A percentile compares a stretch with the other conserved stretches of the same genome.
These are phyloP conservation scores for Balaeniceps rex DNA, from an alignment of 2,113 vertebrate species.

Conservation along the genomic window DNA sequence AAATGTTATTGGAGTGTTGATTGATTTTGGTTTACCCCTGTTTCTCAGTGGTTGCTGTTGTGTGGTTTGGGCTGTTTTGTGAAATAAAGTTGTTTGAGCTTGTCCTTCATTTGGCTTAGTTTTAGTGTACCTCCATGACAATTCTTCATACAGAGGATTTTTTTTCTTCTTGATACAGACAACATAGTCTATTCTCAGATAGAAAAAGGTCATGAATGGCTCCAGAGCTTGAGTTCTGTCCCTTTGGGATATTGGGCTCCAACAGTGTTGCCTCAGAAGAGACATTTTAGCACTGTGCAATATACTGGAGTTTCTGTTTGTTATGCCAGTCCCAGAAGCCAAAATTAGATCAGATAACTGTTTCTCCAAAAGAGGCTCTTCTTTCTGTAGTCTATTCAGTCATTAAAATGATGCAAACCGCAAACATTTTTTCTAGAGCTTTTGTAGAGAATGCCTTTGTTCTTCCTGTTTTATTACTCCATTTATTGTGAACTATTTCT, in stretches of 20 bases:
- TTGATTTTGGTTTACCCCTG: too few relatives aligned
- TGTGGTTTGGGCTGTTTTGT: too few relatives aligned
- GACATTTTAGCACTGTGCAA: not conserved
- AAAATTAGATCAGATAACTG: not conserved
- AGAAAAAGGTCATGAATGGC: not conserved
- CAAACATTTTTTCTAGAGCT: not conserved
- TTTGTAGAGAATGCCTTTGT: not conserved
- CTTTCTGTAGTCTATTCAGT: not conserved
- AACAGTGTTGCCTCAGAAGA: not conserved
- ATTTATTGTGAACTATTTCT: not conserved
- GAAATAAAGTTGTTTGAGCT: too few relatives aligned
- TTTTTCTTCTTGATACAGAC: not conserved
- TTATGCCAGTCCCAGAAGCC: not conserved
- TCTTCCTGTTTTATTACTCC: not conserved
- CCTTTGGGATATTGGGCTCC: not conserved
- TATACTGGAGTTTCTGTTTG: not conserved
- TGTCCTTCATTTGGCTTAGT: too few relatives aligned
- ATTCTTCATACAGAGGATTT: not conserved
- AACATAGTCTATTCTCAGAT: not conserved
- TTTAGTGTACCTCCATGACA: too few relatives aligned
- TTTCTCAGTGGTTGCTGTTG: too few relatives aligned
- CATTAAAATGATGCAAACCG: not conserved
- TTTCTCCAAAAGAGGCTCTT: not conserved
- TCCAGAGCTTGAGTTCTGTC: not conserved
- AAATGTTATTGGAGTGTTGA: too few relatives aligned